Percentiles rank a stretch among this genome's conserved stretches.
Conservation (phyloP, 2,888 invertebrate species). For the Yponomeuta plumbellus region DNA sequence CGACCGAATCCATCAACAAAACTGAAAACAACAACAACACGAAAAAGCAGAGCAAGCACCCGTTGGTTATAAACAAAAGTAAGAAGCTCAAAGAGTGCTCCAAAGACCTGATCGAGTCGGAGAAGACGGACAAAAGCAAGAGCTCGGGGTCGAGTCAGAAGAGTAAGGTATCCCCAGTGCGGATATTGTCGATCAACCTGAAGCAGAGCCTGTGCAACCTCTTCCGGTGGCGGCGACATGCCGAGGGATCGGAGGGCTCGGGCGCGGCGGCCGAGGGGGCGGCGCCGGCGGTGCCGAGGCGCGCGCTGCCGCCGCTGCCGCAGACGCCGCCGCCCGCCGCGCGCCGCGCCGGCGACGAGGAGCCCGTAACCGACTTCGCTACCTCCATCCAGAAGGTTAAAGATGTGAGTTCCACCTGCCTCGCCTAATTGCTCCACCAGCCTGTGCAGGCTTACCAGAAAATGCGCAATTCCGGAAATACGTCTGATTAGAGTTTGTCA, state of each 20-base stretch:
- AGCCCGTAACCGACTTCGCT: conserved; percentile 86
- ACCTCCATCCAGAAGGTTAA: conserved; percentile 95
- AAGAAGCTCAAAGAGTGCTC: conserved; percentile 73
- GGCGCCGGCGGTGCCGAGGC: conserved; percentile 58
- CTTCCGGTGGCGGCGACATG: conserved; percentile 79
- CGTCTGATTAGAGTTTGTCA: too few relatives aligned
- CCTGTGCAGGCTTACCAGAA: too few relatives aligned
- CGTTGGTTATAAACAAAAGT: conserved; percentile 78
- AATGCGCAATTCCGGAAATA: too few relatives aligned
- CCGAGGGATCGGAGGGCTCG: conserved; percentile 34
- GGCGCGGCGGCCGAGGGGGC: conserved; percentile 48
- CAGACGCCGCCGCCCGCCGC: conserved; percentile 50
- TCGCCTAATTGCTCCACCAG: neutral
- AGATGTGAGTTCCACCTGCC: conserved; percentile 81
- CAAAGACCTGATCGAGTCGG: conserved; percentile 49
- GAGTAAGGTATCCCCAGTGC: conserved; percentile 79
- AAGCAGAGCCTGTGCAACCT: conserved; percentile 92
- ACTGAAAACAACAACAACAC: conserved; percentile 65
- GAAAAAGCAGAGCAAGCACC: conserved; percentile 69
- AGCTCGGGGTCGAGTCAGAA: conserved; percentile 44
- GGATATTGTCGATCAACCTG: conserved; percentile 83
- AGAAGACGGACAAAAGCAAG: conserved; percentile 62
- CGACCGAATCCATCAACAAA: conserved; percentile 43
- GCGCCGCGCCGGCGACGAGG: conserved; percentile 55
- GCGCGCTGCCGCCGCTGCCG: conserved; percentile 68